Base-by-base conservation (phyloP, 2,797 vertebrate genomes). In the Ctenochaetus hawaiiensis region DNA sequence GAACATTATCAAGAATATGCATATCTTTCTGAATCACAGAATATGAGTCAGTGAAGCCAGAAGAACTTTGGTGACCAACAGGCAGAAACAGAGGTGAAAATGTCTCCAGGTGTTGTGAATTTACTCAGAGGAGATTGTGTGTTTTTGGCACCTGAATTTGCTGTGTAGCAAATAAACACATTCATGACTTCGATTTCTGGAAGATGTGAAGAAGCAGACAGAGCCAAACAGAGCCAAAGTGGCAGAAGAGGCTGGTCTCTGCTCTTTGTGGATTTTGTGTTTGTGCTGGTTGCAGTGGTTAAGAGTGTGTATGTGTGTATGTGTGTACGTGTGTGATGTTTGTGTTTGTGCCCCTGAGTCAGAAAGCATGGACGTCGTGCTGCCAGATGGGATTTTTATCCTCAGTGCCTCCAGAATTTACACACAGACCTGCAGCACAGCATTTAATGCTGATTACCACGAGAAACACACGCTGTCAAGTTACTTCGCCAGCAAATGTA, bases 311-410 rank as follows among this genome's bases (percentile, higher is more conserved):
- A 34, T 80, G 68, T 62, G 26, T 57, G 11, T 6, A n/a, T 78
- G 63, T 58, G 60, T 70, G 68, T 62, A 30, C 48, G 45, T 80
- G 70, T 47, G 39, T 34, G 26, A 49, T 72, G 22, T 59, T 67
- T 74, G 67, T 65, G 48, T 76, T 80, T 68, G 14, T 65, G 58
- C 70, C 78, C 67, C 52, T 45, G 60, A 78, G 67, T 65, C 39
- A 61, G 44, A 83, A 26, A 68, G 53, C 69, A 70, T 59, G 53
- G 47, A 71, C 65, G 56, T 67, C 20, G 1, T 13, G 30, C 23
- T 41, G 49, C 34, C 3, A 61, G 65, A 78, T 80, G 74, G 54
- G 75, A 74, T 81, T 77, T 80, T 48, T 47, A 54, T 67, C 61
- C 72, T 77, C 56, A 9, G n/a, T 18, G 45, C 54, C 76, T 72